A percentile compares a stretch with the other conserved stretches of the same genome.
These are phyloP conservation scores for Bothrops alternatus DNA, from an alignment of 2,797 vertebrate genomes.

Conservation along the genomic window DNA sequence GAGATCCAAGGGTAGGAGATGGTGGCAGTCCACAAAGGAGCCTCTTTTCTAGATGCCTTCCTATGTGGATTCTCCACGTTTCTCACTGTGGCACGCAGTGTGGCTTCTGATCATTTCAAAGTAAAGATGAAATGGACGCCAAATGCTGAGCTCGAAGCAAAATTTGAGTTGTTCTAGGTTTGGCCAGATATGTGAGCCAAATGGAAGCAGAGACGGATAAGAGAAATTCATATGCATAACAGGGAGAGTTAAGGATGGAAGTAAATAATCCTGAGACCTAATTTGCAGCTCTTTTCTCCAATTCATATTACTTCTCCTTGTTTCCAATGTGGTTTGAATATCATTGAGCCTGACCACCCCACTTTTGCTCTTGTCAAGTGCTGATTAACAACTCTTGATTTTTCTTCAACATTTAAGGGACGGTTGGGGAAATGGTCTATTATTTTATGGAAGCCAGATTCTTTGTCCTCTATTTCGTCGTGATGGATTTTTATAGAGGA, in stretches of 20 bases:
- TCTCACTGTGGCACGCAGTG: not conserved
- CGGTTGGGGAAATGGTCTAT: not conserved
- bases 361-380: not conserved
- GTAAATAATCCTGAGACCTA: not conserved
- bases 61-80: not conserved
- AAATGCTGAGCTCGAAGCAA: not conserved
- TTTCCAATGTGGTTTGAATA: not conserved
- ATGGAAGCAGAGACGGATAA: not conserved
- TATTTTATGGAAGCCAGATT: not conserved
- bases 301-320: not conserved
- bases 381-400: not conserved
- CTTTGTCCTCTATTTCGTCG: not conserved
- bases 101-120: too few relatives aligned
- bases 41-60: not conserved
- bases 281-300: not conserved
- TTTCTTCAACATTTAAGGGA: not conserved
- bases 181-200: not conserved
- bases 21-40: too few relatives aligned
- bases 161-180: not conserved
- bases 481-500: not conserved
- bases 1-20: not conserved
- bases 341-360: not conserved
- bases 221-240: not conserved
- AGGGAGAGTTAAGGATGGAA: not conserved
- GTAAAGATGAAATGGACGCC: not conserved